These are phyloP conservation scores for Folsomia manolachei DNA, from an alignment of 2,888 invertebrate species.

Conservation along the genomic window DNA sequence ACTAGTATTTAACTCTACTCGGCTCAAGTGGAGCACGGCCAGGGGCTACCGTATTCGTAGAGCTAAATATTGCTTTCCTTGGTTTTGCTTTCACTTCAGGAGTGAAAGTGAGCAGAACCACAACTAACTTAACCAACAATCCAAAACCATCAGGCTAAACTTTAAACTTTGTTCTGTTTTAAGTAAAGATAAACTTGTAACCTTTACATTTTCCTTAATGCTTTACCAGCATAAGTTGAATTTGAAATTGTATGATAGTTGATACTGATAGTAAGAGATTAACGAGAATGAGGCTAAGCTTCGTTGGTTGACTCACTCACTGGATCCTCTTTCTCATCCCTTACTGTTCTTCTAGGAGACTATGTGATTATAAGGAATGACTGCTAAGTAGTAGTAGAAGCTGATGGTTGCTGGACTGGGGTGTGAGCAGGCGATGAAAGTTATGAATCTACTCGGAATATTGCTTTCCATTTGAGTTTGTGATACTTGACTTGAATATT, in stretches of 20 bases:
- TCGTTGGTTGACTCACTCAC: neutral
- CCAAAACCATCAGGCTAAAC: neutral
- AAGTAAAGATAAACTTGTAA: constrained; percentile 1
- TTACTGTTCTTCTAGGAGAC: too few relatives aligned
- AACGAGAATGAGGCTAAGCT: constrained; percentile 6
- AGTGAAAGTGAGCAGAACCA: neutral
- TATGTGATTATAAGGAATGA: too few relatives aligned
- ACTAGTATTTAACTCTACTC: neutral
- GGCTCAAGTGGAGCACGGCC: neutral
- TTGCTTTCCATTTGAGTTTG: neutral
- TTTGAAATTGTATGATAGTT: constrained; percentile 8
- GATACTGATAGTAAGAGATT: constrained; percentile 7
- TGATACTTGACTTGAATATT: neutral
- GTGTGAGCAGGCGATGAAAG: neutral
- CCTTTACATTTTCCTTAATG: constrained; percentile 2
- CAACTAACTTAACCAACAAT: neutral
- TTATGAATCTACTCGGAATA: constrained; percentile 1
- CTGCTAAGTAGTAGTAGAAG: too few relatives aligned
- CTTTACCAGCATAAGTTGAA: neutral
- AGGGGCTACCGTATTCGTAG: neutral
- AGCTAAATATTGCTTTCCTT: neutral
- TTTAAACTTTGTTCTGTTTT: neutral
- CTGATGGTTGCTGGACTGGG: too few relatives aligned
- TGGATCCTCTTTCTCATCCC: neutral
- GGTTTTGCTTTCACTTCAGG: too few relatives aligned